Base-by-base conservation (phyloP, 2,888 invertebrate genomes). In the Lepeophtheirus nordmannii region DNA sequence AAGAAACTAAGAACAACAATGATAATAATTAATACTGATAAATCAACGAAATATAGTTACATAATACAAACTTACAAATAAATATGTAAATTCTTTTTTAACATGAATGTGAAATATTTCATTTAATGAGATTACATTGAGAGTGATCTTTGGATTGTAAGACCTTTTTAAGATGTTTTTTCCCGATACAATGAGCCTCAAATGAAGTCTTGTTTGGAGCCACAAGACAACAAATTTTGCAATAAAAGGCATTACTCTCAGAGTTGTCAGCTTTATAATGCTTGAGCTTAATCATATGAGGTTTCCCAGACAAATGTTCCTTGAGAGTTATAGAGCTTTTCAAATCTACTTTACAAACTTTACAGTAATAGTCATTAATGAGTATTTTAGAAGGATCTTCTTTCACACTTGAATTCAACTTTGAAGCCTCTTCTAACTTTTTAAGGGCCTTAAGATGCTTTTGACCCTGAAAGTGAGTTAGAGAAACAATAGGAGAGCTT, bases 261-360 rank as follows among this genome's bases (percentile, higher is more conserved):
- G 30, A 30, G 53, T 3, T 14, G 3, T 46, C 53, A 46, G 5
- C 53, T 5, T 3, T 46, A 14, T n/a, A 46, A 5, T n/a, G 53
- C 8, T 46, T 46, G 17, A 46, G n/a, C 53, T 17, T 46, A 17
- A n/a, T 46, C 17, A 46, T 5, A 46, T 46, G 53, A n/a, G 53
- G 53, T 17, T 46, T 46, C 17, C 53, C 53, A 14, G 17, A 46
- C 53, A 46, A 46, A 46, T 46, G 53, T n/a, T 46, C 53, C 53
- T 46, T 46, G 53, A 46, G 8, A 17, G 53, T 5, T 8, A 46
- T 8, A 14, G 14, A 5, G 8, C 8, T 46, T 17, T 46, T 46
- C n/a, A 46, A 17, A 17, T 46, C 53, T 17, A 8, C 53, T 17
- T 46, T 46, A 8, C 53, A 46, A 1, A 46, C 53, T 17, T 46